Conservation (phyloP, 2,888 invertebrate genomes). For the Yponomeuta cagnagella region DNA sequence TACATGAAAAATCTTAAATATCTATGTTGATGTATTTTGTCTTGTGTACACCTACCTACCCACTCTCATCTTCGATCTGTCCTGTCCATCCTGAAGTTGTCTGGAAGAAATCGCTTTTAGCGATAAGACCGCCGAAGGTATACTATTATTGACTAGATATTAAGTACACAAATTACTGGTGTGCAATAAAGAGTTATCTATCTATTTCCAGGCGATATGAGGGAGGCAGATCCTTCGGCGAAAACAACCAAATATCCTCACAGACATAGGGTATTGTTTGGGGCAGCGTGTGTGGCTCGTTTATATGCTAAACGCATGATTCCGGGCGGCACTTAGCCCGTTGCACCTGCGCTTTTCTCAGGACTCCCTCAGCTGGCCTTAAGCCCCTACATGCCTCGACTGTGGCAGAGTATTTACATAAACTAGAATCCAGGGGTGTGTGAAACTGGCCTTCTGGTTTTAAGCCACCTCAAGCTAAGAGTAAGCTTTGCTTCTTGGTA, state of each 20-base stretch:
- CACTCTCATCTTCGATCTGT: no score
- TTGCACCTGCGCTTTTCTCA: slow-evolving; percentile 16
- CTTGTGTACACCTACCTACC: no score
- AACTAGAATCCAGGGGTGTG: not conserved
- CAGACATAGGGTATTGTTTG: slow-evolving; percentile 10
- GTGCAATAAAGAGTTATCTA: no score
- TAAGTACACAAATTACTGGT: no score
- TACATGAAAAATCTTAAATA: no score
- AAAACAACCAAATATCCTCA: not conserved
- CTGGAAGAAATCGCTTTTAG: no score
- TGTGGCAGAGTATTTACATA: not conserved
- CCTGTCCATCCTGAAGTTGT: no score
- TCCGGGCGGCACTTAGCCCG: slow-evolving; percentile 24
- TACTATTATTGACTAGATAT: no score
- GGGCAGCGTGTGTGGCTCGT: slow-evolving; percentile 28
- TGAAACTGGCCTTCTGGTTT: not conserved
- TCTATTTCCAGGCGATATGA: not conserved
- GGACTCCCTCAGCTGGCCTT: not conserved
- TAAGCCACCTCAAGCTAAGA: not conserved
- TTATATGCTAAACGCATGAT: slow-evolving; percentile 35
- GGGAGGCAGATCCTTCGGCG: not conserved
- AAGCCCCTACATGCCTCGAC: slow-evolving; percentile 1
- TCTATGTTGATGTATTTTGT: no score
- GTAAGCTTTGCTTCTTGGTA: not conserved
- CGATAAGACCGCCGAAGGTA: no score